Evolutionary conservation across 1,140 invertebrate species (phyloP).

Genomic region (Procambarus clarkii): DNA sequence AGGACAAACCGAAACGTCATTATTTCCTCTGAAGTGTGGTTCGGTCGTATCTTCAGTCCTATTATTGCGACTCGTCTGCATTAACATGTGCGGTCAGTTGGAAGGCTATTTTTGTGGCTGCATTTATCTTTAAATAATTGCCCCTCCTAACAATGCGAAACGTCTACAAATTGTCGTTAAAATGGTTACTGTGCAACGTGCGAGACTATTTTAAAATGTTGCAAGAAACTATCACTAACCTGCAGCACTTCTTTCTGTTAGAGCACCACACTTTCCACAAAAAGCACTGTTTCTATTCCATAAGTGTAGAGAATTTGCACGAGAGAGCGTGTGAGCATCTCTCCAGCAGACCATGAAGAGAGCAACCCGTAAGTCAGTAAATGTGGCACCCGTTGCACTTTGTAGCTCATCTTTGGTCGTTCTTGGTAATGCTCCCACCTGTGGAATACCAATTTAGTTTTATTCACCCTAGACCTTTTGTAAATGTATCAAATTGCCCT

Average conservation of each 20-base stretch:
- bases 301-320: conserved; percentile 47
- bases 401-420: conserved; percentile 35
- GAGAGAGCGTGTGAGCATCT: conserved; percentile 52
- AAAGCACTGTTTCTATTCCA: conserved; percentile 60
- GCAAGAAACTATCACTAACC: conserved; percentile 41
- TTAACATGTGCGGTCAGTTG: no score
- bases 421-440: conserved; percentile 50
- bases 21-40: no score
- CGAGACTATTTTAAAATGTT: no score
- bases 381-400: conserved; percentile 19
- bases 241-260: conserved; percentile 50
- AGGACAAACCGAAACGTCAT: no score
- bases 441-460: conserved; percentile 2
- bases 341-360: conserved; percentile 59
- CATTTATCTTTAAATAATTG: no score
- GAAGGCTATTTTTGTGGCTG: no score
- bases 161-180: no score
- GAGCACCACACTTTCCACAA: conserved; percentile 57
- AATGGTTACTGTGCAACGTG: no score
- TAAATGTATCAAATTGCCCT: no score
- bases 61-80: no score
- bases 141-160: no score
- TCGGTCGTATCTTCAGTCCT: no score
- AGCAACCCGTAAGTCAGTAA: conserved; percentile 40
- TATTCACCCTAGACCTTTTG: not conserved